A percentile compares a stretch with the other conserved stretches of the same genome.
These are phyloP conservation scores for Periparus ater DNA, from an alignment of 2,797 vertebrate species.

Conservation along the genomic window DNA sequence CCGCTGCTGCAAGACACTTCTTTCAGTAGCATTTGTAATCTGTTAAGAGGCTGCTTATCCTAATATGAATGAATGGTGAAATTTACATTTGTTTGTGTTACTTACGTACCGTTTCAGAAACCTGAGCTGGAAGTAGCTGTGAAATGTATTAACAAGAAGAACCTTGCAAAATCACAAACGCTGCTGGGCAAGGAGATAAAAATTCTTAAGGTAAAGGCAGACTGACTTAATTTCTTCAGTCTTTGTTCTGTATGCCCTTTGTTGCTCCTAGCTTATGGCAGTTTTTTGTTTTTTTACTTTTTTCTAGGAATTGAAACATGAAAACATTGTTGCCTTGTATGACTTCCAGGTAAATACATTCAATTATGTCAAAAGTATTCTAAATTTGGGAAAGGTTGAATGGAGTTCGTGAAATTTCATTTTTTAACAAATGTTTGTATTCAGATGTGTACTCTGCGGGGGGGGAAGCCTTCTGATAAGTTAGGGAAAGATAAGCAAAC, in stretches of 20 bases:
- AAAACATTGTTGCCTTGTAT: slow-evolving; percentile 93
- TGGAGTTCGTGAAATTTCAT: background rate
- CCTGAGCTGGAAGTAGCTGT: slow-evolving; percentile 92
- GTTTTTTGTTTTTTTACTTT: background rate
- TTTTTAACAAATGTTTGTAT: background rate
- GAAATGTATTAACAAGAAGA: slow-evolving; percentile 98
- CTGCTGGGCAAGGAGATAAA: slow-evolving; percentile 96
- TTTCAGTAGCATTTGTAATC: background rate
- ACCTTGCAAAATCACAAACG: slow-evolving; percentile 93
- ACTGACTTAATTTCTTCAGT: background rate
- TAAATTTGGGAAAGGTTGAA: background rate
- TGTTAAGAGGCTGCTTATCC: background rate
- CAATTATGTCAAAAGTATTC: background rate
- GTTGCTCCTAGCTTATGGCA: background rate
- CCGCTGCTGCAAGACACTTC: background rate
- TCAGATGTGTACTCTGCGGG: background rate
- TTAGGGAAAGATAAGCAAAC: background rate
- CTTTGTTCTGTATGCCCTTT: background rate
- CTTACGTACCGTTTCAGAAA: slow-evolving; percentile 79
- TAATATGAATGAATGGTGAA: background rate
- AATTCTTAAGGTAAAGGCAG: slow-evolving; percentile 89
- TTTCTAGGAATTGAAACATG: slow-evolving; percentile 93
- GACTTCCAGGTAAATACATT: slow-evolving; percentile 90
- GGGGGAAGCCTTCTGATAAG: background rate
- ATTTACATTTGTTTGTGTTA: slow-evolving; percentile 24